phyloP scores from a whole-genome alignment of 2,797 vertebrate species.

The Sebastolobus altivelis region DNA sequence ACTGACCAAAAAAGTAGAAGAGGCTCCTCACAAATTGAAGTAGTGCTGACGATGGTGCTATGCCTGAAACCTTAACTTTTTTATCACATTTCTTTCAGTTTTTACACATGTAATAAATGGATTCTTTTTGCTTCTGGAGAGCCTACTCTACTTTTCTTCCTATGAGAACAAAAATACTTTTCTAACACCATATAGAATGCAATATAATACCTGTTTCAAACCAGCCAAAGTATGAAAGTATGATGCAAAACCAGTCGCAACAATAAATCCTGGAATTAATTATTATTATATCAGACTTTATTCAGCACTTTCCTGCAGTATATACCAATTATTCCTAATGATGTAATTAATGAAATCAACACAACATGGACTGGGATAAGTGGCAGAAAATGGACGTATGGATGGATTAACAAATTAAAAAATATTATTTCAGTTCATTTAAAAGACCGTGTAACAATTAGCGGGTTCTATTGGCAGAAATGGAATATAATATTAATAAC shows the following conservation, averaged over 20 bases:
- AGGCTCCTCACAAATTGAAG: neutral
- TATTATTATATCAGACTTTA: neutral
- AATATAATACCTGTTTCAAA: neutral
- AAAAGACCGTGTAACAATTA: no score
- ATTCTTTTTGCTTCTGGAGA: neutral
- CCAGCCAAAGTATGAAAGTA: neutral
- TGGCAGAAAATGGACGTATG: neutral
- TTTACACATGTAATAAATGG: neutral
- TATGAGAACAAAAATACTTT: neutral
- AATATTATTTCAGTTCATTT: neutral
- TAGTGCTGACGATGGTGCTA: neutral
- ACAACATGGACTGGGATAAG: neutral
- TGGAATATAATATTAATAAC: no score
- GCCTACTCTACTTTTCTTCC: neutral
- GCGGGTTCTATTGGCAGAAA: no score
- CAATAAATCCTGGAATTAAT: neutral
- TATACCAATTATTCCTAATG: neutral
- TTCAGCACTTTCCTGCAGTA: neutral
- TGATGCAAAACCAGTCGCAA: neutral
- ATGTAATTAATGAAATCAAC: neutral
- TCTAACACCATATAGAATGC: neutral
- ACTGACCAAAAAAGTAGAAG: neutral
- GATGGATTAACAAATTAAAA: neutral
- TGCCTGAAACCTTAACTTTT: neutral
- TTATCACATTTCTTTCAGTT: neutral